Evolutionary conservation across 2,797 vertebrate genomes (phyloP).

Genomic region (Sebastes oblongus): DNA sequence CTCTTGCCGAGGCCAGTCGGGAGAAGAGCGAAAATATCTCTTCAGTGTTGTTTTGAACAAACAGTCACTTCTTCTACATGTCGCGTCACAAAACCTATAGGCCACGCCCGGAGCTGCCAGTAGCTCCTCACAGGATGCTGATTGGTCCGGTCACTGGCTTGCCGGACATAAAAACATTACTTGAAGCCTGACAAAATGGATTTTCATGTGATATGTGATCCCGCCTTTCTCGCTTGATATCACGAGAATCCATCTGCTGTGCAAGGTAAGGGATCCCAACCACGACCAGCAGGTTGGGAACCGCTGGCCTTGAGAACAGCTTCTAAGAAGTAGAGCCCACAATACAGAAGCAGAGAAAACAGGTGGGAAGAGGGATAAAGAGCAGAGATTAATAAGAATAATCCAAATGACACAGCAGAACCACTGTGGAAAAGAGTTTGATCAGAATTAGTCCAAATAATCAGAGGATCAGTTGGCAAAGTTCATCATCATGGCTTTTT

Average conservation of each 20-base stretch:
- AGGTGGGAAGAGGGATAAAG: slow-evolving; percentile 2
- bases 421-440: slow-evolving; percentile 1
- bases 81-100: background rate
- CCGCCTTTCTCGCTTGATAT: too few species aligned
- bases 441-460: slow-evolving; percentile 27
- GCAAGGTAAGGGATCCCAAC: background rate
- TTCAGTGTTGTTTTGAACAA: background rate
- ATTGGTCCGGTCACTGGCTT: too few species aligned
- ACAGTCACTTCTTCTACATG: background rate
- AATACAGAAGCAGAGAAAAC: background rate
- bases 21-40: background rate
- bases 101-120: too few species aligned
- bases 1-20: too few species aligned
- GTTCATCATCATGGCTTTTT: slow-evolving; percentile 15
- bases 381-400: slow-evolving; percentile 20
- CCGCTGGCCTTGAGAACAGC: background rate
- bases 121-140: fast-evolving
- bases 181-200: too few species aligned
- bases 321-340: background rate
- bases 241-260: fast-evolving
- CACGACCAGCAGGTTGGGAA: background rate
- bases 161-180: too few species aligned
- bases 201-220: too few species aligned
- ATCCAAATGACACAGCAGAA: slow-evolving; percentile 34
- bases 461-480: slow-evolving; percentile 26